These are phyloP conservation scores for Telmatochromis sp. DNA, from an alignment of 2,113 vertebrate species.

Conservation along the genomic window DNA sequence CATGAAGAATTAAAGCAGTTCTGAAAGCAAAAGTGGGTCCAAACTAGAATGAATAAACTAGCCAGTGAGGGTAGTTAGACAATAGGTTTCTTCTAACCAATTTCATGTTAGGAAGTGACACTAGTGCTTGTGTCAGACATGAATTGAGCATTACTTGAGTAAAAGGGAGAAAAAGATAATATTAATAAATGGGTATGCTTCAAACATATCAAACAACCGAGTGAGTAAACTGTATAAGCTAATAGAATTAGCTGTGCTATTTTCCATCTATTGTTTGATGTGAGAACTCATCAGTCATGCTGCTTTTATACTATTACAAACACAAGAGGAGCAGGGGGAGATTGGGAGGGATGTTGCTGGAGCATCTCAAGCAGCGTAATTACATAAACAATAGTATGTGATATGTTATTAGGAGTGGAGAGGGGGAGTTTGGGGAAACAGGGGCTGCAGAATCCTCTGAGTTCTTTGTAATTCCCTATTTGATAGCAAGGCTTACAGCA, in stretches of 20 bases:
- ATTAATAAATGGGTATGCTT: background rate
- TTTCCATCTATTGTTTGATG: conserved; percentile 48
- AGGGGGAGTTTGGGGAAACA: conserved; percentile 14
- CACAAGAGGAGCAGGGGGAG: conserved; percentile 2
- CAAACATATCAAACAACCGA: background rate
- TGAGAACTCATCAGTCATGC: conserved; percentile 53
- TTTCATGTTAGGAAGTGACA: background rate
- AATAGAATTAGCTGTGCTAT: conserved; percentile 51
- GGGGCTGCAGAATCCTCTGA: conserved; percentile 41
- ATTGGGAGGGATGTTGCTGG: conserved; percentile 5
- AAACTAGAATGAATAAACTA: background rate
- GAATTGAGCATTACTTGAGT: background rate
- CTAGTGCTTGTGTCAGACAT: background rate
- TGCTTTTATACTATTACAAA: conserved; percentile 41
- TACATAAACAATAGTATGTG: conserved; percentile 68
- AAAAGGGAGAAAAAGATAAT: background rate
- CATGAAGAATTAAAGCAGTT: background rate
- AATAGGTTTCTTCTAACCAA: background rate
- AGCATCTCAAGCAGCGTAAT: conserved; percentile 54
- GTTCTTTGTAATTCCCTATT: conserved; percentile 74
- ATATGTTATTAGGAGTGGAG: conserved; percentile 65
- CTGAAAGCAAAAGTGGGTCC: background rate
- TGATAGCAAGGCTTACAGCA: conserved; percentile 74
- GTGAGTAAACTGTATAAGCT: conserved; percentile 11
- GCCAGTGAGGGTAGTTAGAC: background rate